Base-by-base conservation (phyloP, 2,888 invertebrate genomes). In the Tiphia femorata region DNA sequence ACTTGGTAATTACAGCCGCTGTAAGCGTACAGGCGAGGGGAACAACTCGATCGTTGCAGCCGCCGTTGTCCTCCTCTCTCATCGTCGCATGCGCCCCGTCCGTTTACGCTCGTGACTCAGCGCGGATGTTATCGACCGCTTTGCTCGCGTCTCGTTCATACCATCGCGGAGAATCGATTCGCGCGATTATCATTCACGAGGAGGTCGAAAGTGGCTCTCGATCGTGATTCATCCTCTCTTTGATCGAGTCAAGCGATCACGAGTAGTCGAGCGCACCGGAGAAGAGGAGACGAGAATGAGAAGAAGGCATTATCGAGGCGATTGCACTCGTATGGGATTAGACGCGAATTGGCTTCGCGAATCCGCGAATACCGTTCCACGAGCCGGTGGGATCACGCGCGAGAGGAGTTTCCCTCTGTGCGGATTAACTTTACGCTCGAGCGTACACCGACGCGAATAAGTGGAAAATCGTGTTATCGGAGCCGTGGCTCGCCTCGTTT, bases 1-100 rank as follows among this genome's bases (percentile, higher is more conserved):
- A 73, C 69, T 65, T 72, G 64, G 67, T 79, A 76, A 78, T 79
- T 77, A 76, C 62, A 63, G 57, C 49, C 29, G 27, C 29, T 16
- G 43, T 23, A 42, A 35, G 3, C 17, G 29, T 3, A 10, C 16
- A 17, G 27, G 29, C 10, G 19, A 23, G 27, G 12, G 21, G 12
- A n/a, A 33, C 33, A n/a, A n/a, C n/a, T n/a, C n/a, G 33, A 33
- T 8, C 33, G 5, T 25, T 8, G 25, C 25, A 8, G 8, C 25
- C 25, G 25, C 25, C 8, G 5, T 6, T 25, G 5, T 25, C 25
- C 25, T 25, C 25, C 25, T 8, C 5, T 5, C 25, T n/a, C n/a
- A n/a, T 25, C 8, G 6, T 25, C 25, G 25, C 25, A 8, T 25
- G 8, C 12, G 3, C 4, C n/a, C 12, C 33, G 4, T 14, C 12